Evolutionary conservation across 2,888 invertebrate species (phyloP).

Genomic region (Lathronympha strigana): DNA sequence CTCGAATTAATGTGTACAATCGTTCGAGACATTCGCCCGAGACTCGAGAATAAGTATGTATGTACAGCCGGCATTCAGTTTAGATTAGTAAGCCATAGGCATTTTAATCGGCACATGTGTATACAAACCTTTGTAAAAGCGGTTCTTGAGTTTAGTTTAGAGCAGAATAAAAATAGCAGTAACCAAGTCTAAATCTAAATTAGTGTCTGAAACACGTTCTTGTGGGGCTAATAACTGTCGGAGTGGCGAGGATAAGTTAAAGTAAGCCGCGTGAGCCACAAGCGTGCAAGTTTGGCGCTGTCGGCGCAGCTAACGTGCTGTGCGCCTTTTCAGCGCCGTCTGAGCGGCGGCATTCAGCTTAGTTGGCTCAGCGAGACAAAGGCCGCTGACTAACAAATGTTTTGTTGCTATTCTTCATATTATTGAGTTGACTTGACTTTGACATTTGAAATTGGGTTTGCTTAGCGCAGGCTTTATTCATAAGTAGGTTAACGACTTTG

Average conservation of each 20-base stretch:
- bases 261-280: constrained; percentile 55
- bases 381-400: constrained; percentile 55
- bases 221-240: constrained; percentile 50
- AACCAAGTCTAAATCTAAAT: constrained; percentile 44
- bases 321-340: constrained; percentile 62
- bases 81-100: too few relatives aligned
- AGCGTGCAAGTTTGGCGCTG: constrained; percentile 59
- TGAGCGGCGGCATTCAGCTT: constrained; percentile 59
- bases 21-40: too few relatives aligned
- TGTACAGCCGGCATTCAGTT: too few relatives aligned
- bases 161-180: constrained; percentile 40
- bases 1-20: too few relatives aligned
- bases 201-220: constrained; percentile 49
- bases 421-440: constrained; percentile 43
- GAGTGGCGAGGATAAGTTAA: constrained; percentile 48
- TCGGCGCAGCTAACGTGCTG: constrained; percentile 45
- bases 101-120: too few relatives aligned
- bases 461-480: constrained; percentile 28
- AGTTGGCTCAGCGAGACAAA: constrained; percentile 56
- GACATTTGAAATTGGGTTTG: constrained; percentile 40
- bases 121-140: too few relatives aligned
- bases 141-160: constrained; percentile 20
- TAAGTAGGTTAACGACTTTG: constrained; percentile 27
- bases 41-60: too few relatives aligned
- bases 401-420: constrained; percentile 45